phyloP scores from a whole-genome alignment of 2,797 vertebrate genomes.

The Danio choprae region DNA sequence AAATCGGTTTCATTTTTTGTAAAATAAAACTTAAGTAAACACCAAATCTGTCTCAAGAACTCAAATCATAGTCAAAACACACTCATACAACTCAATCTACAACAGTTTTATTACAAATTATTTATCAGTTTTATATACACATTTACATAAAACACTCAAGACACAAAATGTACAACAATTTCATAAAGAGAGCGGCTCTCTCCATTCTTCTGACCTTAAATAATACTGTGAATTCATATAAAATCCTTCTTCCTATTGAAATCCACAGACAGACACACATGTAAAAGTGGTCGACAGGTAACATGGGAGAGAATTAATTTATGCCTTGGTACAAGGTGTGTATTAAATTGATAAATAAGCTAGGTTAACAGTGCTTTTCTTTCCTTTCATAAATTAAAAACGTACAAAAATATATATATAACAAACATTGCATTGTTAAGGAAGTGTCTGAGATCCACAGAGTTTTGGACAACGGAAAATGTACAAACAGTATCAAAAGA shows the following conservation, averaged over 20 bases:
- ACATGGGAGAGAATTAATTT: conserved; percentile 64
- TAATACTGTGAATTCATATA: conserved; percentile 70
- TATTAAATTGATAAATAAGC: conserved; percentile 73
- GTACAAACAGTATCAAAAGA: conserved; percentile 30
- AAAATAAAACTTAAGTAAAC: too few relatives aligned
- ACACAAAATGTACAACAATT: conserved; percentile 44
- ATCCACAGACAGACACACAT: conserved; percentile 53
- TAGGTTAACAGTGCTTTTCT: conserved; percentile 82
- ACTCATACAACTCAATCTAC: neutral
- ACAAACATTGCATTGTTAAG: conserved; percentile 67
- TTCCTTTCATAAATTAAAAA: conserved; percentile 78
- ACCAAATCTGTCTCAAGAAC: too few relatives aligned
- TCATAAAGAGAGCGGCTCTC: conserved; percentile 55
- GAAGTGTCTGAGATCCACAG: conserved; percentile 54
- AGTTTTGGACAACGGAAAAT: conserved; percentile 55
- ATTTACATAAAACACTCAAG: conserved; percentile 72
- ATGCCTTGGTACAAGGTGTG: conserved; percentile 66
- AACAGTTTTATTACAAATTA: conserved; percentile 67
- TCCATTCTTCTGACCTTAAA: conserved; percentile 66
- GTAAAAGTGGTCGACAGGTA: conserved; percentile 60
- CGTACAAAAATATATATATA: conserved; percentile 71
- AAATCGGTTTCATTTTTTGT: too few relatives aligned
- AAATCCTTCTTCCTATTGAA: conserved; percentile 72
- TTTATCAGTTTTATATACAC: conserved; percentile 74
- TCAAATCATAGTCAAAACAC: too few relatives aligned